Conservation (phyloP, 1,140 invertebrate species). For the Chelonus insularis region DNA sequence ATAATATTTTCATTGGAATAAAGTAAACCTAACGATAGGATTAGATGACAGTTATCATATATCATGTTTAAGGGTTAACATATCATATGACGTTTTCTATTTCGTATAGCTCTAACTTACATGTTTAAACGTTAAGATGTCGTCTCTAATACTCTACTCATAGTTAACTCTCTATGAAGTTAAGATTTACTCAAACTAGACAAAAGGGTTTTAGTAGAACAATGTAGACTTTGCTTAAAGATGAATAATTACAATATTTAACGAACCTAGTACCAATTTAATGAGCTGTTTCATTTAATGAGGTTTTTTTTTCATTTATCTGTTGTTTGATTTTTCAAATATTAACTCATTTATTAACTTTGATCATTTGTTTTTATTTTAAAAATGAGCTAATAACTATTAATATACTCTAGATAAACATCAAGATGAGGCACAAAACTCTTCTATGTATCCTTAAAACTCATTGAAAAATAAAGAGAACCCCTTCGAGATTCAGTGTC, state of each 20-base stretch:
- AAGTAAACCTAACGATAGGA: no score
- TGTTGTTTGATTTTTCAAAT: constrained; percentile 2
- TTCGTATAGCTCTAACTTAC: neutral
- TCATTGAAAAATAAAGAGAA: neutral
- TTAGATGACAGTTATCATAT: no score
- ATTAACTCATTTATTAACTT: constrained; percentile 13
- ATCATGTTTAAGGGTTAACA: no score
- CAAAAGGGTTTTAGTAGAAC: constrained; percentile 30
- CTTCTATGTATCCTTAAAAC: no score
- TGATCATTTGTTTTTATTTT: no score
- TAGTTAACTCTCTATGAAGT: constrained; percentile 8
- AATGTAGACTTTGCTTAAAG: constrained; percentile 24
- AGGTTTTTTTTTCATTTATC: constrained; percentile 16
- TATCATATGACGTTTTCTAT: no score
- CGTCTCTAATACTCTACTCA: neutral
- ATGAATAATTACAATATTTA: constrained; percentile 36
- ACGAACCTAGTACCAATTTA: constrained; percentile 28
- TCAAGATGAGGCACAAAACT: no score
- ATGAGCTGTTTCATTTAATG: constrained; percentile 28
- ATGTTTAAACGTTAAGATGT: neutral
- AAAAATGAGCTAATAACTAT: no score
- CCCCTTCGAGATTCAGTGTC: neutral
- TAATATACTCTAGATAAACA: no score
- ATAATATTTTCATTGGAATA: no score
- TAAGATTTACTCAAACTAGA: constrained; percentile 13